Conservation (phyloP, 2,797 vertebrate genomes). For the Adelosebastes latens region DNA sequence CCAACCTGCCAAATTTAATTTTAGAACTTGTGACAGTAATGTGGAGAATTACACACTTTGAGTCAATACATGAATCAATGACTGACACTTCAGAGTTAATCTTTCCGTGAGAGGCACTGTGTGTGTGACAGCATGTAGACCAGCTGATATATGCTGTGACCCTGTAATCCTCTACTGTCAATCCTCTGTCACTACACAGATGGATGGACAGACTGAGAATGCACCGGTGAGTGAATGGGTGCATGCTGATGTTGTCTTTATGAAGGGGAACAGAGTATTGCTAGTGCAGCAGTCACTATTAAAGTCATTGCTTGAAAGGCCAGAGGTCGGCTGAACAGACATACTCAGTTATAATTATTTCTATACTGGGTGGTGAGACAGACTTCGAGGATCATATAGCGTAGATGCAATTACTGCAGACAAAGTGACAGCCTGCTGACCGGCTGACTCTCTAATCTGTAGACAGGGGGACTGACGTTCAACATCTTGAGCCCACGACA, state of each 20-base stretch:
- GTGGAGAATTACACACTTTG: background rate
- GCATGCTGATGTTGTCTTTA: background rate
- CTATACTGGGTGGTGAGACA: background rate
- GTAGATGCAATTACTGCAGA: conserved; percentile 2
- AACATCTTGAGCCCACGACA: background rate
- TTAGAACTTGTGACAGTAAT: background rate
- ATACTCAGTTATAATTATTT: background rate
- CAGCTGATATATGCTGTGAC: conserved; percentile 42
- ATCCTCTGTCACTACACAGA: conserved; percentile 52
- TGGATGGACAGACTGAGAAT: conserved; percentile 18
- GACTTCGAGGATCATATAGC: background rate
- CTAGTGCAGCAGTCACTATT: background rate
- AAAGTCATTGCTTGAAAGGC: background rate
- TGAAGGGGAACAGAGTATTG: background rate
- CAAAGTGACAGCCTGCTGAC: conserved; percentile 32
- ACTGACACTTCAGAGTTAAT: background rate
- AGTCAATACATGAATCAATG: background rate
- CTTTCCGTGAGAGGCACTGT: background rate
- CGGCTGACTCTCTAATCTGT: conserved; percentile 40
- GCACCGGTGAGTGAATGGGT: conserved; percentile 14
- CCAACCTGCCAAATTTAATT: background rate
- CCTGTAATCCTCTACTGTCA: conserved; percentile 54
- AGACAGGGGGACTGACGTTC: background rate
- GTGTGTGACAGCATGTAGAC: conserved; percentile 28
- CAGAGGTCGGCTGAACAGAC: background rate